A percentile compares a stretch with the other conserved stretches of the same genome.
phyloP scores from a whole-genome alignment of 2,113 vertebrate genomes.

The Rhegmatorhina hoffmannsi region DNA sequence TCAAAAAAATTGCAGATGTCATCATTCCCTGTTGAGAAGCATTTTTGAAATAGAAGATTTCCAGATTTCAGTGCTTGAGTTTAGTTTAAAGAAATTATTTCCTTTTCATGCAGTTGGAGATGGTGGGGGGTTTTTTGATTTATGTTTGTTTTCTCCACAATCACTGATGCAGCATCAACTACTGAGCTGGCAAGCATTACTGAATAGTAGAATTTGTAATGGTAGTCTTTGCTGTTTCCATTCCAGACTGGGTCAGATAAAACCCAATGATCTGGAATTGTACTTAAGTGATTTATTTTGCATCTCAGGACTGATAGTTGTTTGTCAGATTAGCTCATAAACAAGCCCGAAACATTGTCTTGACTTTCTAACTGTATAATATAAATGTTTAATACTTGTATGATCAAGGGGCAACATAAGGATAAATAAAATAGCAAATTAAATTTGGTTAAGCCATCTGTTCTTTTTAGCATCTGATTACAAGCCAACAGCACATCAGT shows the following conservation, averaged over 20 bases:
- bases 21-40: constrained; percentile 17
- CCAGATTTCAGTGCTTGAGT: constrained; percentile 13
- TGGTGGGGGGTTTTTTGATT: accelerated
- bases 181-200: background rate
- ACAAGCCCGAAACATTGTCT: constrained; percentile 5
- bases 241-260: background rate
- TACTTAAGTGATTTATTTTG: background rate
- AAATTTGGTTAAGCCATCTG: constrained; percentile 72
- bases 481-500: constrained; percentile 39
- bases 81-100: constrained; percentile 19
- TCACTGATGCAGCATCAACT: background rate
- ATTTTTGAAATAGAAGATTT: constrained; percentile 18
- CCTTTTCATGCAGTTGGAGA: constrained; percentile 14
- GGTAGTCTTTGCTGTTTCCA: background rate
- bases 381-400: constrained; percentile 23
- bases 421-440: constrained; percentile 71
- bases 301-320: constrained; percentile 1
- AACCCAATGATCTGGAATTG: background rate
- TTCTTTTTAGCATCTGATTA: constrained; percentile 56
- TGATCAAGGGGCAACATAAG: constrained; percentile 39
- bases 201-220: background rate
- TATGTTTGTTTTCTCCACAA: background rate
- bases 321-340: constrained; percentile 38
- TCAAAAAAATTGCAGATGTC: constrained; percentile 40
- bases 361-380: constrained; percentile 14